These are phyloP conservation scores for Mus pahari DNA, from an alignment of 2,113 vertebrate genomes.

Conservation along the genomic window DNA sequence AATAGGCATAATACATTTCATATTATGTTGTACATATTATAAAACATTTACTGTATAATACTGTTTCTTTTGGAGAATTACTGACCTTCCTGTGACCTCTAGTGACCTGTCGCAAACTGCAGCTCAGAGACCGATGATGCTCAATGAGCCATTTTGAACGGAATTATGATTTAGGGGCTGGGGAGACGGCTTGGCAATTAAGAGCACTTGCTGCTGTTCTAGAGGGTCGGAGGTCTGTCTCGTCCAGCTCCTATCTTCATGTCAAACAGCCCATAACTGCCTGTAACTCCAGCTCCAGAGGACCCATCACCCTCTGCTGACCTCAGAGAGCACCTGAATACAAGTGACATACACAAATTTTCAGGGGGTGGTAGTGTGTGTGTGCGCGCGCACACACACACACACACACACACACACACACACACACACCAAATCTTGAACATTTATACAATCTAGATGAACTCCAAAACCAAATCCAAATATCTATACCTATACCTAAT, in stretches of 20 bases:
- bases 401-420: not conserved
- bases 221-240: not conserved
- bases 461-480: not conserved
- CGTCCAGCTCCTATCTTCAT: too few relatives aligned
- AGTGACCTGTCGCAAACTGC: constrained; percentile 28
- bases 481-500: too few relatives aligned
- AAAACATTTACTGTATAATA: not conserved
- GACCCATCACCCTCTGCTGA: not conserved
- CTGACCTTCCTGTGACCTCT: constrained; percentile 74
- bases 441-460: constrained; percentile 27
- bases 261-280: not conserved
- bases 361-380: not conserved
- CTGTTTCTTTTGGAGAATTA: constrained; percentile 48
- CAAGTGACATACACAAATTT: not conserved
- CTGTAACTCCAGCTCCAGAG: not conserved
- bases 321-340: not conserved
- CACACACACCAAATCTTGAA: not conserved
- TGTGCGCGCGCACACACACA: accelerated
- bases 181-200: not conserved
- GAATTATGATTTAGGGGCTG: constrained; percentile 23
- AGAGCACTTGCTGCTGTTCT: not conserved
- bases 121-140: constrained; percentile 40
- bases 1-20: not conserved
- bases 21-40: not conserved
- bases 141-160: not conserved